These are phyloP conservation scores for Fulica atra DNA, from an alignment of 2,113 vertebrate genomes.

Conservation along the genomic window DNA sequence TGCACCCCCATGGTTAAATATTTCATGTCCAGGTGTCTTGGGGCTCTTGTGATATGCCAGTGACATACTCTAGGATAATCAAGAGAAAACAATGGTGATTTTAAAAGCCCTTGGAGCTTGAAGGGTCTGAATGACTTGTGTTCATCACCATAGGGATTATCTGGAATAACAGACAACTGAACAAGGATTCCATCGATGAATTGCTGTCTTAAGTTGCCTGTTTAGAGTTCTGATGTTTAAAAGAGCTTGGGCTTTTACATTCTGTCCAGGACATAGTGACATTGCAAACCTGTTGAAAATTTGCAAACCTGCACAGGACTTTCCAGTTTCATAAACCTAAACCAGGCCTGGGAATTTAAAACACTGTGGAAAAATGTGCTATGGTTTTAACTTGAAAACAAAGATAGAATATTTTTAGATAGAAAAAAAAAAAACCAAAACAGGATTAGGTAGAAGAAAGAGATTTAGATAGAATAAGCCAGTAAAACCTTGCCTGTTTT, in stretches of 20 bases:
- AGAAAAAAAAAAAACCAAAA: neutral
- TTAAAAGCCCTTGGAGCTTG: neutral
- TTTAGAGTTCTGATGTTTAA: neutral
- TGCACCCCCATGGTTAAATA: neutral
- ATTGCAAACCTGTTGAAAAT: neutral
- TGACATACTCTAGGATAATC: neutral
- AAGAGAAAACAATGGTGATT: neutral
- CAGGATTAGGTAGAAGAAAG: neutral
- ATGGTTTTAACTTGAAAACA: neutral
- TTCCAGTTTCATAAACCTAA: neutral
- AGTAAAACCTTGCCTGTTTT: neutral
- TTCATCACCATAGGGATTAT: neutral
- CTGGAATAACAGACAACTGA: neutral
- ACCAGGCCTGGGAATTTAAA: neutral
- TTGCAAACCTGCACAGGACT: neutral
- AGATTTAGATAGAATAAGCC: neutral
- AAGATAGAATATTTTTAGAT: neutral
- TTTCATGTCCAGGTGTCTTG: neutral
- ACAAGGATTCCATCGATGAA: neutral
- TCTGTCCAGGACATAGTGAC: neutral
- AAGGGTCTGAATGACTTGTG: neutral
- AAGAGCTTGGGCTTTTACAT: neutral
- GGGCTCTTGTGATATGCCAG: neutral
- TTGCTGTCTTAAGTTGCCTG: fast-evolving
- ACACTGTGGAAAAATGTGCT: neutral